Conservation (phyloP, 2,113 vertebrate genomes). For the Chelonoidis abingdonii region DNA sequence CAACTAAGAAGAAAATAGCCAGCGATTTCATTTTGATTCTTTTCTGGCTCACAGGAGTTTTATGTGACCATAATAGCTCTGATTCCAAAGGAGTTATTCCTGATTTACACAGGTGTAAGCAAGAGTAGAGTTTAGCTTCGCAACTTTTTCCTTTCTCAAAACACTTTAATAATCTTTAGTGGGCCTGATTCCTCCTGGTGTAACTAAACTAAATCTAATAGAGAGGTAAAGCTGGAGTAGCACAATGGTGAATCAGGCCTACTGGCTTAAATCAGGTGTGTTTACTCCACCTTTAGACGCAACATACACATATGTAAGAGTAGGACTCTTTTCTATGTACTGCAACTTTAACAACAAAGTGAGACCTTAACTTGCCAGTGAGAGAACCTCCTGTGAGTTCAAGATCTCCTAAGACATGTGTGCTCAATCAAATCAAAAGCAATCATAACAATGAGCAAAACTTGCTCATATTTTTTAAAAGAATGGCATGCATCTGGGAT, state of each 20-base stretch:
- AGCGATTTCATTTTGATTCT: not conserved
- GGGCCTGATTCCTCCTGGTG: not conserved
- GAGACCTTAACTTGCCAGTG: not conserved
- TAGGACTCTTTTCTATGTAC: not conserved
- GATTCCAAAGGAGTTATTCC: not conserved
- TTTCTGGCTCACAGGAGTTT: not conserved
- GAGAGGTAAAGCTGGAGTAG: not conserved
- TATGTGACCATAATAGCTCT: not conserved
- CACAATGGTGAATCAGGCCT: not conserved
- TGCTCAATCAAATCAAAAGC: not conserved
- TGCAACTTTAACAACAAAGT: not conserved
- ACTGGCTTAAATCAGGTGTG: not conserved
- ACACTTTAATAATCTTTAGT: not conserved
- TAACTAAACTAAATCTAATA: not conserved
- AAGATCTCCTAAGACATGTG: accelerated
- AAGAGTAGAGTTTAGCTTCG: not conserved
- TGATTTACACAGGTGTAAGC: not conserved
- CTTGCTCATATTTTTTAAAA: not conserved
- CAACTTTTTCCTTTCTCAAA: not conserved
- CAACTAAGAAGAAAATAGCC: not conserved
- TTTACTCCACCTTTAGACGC: not conserved
- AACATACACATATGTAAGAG: not conserved
- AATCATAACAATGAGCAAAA: not conserved
- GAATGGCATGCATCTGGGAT: not conserved
- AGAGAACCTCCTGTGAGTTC: not conserved